A percentile compares a stretch with the other conserved stretches of the same genome.
These are phyloP conservation scores for Eucriotettix oculatus DNA, from an alignment of 2,888 invertebrate genomes.

Conservation along the genomic window DNA sequence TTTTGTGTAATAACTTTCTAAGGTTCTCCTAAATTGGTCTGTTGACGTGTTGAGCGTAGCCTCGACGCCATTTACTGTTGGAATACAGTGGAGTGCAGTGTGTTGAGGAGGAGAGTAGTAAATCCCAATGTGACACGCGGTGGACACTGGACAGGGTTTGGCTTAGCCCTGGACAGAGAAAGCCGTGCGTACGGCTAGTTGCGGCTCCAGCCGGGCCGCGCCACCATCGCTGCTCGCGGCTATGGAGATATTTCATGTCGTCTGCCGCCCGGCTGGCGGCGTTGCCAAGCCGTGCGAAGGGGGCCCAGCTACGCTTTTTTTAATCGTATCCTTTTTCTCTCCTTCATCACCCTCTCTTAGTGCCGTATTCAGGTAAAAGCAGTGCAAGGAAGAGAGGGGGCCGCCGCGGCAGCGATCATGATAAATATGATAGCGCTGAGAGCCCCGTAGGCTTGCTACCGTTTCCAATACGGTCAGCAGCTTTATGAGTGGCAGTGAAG, in stretches of 20 bases:
- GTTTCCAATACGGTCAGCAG: constrained; percentile 6
- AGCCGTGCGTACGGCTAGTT: neutral
- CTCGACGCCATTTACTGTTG: too few species aligned
- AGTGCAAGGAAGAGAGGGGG: constrained; percentile 1
- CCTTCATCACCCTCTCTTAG: neutral
- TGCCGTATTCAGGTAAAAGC: neutral
- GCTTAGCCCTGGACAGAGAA: neutral
- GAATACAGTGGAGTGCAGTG: too few species aligned
- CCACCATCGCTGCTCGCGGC: constrained; percentile 9
- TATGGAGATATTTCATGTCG: constrained; percentile 17
- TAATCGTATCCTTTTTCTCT: neutral
- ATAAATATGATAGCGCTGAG: constrained; percentile 10
- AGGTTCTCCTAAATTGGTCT: too few species aligned
- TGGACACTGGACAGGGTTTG: too few species aligned
- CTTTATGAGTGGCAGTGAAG: neutral
- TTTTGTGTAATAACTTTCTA: too few species aligned
- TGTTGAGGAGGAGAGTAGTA: too few species aligned
- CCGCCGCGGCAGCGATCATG: constrained; percentile 7
- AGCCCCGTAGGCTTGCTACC: constrained; percentile 9
- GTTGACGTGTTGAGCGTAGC: too few species aligned
- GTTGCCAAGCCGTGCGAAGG: constrained; percentile 6
- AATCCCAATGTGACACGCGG: too few species aligned
- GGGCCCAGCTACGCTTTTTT: neutral
- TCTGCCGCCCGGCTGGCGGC: constrained; percentile 11
- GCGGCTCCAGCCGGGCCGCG: neutral